phyloP scores from a whole-genome alignment of 92 coral and sea anemone species.

The Plumapathes pennacea region DNA sequence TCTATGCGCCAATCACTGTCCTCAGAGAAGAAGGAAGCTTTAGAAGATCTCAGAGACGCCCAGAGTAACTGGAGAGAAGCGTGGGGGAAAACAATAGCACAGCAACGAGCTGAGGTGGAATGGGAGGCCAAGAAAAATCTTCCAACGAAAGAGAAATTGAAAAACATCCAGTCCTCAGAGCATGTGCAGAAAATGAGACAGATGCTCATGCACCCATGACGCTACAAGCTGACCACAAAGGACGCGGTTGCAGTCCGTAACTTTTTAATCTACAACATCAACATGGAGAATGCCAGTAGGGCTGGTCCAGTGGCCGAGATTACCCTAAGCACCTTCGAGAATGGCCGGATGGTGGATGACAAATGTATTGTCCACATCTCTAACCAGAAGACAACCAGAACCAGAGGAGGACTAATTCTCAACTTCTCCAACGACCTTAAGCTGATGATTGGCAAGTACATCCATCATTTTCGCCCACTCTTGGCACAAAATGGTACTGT shows the following conservation, averaged over 20 bases:
- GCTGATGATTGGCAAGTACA: constrained; percentile 11
- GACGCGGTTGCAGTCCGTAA: constrained; percentile 14
- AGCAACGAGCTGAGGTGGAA: constrained; percentile 15
- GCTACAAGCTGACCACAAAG: constrained; percentile 8
- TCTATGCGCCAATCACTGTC: constrained; percentile 6
- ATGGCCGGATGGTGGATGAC: constrained; percentile 9
- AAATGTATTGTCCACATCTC: constrained; percentile 15
- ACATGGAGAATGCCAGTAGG: constrained; percentile 5
- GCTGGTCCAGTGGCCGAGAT: constrained; percentile 14
- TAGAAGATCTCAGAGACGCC: constrained; percentile 13
- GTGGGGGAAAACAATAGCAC: constrained; percentile 20
- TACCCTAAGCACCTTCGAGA: constrained; percentile 3
- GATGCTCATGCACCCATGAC: constrained; percentile 13
- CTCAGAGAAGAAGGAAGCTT: constrained; percentile 17
- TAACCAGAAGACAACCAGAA: constrained; percentile 13
- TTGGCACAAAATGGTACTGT: constrained; percentile 5
- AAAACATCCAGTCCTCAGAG: not conserved
- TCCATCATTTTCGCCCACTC: constrained; percentile 11
- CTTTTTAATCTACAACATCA: constrained; percentile 5
- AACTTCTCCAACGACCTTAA: constrained; percentile 11
- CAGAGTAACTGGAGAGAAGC: constrained; percentile 14
- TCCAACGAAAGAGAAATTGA: constrained; percentile 1
- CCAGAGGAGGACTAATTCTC: constrained; percentile 11
- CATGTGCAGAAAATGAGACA: not conserved
- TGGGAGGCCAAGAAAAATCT: constrained; percentile 10